Evolutionary conservation across 2,888 invertebrate genomes (phyloP), one percentile per base, ranked within the genome.

Genomic region (Bellardia bayeri): DNA sequence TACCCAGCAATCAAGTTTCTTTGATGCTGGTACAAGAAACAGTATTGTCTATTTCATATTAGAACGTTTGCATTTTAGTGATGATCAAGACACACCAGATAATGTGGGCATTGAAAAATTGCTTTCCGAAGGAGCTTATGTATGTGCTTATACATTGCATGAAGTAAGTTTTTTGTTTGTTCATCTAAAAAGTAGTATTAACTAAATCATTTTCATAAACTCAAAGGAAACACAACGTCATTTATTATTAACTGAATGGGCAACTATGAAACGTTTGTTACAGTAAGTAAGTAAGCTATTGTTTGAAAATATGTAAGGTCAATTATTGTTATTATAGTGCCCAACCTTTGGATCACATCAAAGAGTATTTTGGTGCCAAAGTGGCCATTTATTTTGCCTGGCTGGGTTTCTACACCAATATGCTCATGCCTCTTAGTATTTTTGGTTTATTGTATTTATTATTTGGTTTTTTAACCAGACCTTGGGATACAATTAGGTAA

Each of bases 321-420:
- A n/a, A n/a, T 14, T 14, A n/a, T 51, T 51, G n/a, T 16, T 2
- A 23, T 56, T 56, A 23, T 9, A 56, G 56, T 23, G 23, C 16
- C 8, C 56, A 56, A 9, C 56, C 56, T 8, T 23, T 56, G 9
- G 56, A 56, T 3, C 56, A 56, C 8, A 56, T 56, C 23, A 56
- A 56, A 9, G 56, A 56, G 23, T 56, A 56, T 23, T 56, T 56
- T 23, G 56, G 56, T 56, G 56, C 56, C 8, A 56, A 56, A 23
- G 23, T 56, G 7, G 56, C 56, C 56, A 56, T 56, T 23, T 56
- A 56, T 56, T 56, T 56, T 56, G 56, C 56, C 6, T 56, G 56
- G 56, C 3, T 23, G 23, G 56, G 56, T 56, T 56, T 56, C 56
- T 56, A 56, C 11, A 56, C 56, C 7, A 56, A 16, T 14, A 56